phyloP scores from a whole-genome alignment of 2,113 vertebrate species.

The Myotis yumanensis region DNA sequence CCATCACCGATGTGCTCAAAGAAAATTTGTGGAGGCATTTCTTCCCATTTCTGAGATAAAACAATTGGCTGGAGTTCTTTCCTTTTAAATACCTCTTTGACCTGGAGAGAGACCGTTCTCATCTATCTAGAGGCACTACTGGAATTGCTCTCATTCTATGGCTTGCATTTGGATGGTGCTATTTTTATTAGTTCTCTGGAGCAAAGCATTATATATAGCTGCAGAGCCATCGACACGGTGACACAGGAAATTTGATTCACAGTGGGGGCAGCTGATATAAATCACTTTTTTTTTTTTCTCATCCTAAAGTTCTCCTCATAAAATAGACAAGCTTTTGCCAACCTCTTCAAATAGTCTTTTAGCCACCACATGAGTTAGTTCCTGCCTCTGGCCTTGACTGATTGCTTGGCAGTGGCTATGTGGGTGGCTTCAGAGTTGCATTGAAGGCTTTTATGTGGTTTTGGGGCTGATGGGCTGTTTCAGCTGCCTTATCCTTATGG shows the following conservation, averaged over 20 bases:
- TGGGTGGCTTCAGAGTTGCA: constrained; percentile 78
- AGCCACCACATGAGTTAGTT: constrained; percentile 71
- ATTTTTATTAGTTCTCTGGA: not conserved
- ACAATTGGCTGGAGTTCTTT: not conserved
- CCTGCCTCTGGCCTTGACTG: constrained; percentile 77
- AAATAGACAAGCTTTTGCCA: constrained; percentile 76
- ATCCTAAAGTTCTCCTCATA: constrained; percentile 71
- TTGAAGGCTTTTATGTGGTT: constrained; percentile 82
- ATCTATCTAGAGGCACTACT: not conserved
- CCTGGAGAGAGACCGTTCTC: not conserved
- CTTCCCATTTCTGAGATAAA: constrained; percentile 42
- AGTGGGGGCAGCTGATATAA: constrained; percentile 2
- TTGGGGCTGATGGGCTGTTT: constrained; percentile 78
- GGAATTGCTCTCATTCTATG: not conserved
- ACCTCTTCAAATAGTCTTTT: constrained; percentile 77
- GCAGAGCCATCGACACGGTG: not conserved
- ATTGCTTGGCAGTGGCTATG: constrained; percentile 71
- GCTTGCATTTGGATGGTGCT: not conserved
- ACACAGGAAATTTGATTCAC: constrained; percentile 39
- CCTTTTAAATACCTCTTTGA: constrained; percentile 44
- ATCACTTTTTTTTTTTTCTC: constrained; percentile 72
- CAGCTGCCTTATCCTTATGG: constrained; percentile 74
- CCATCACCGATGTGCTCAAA: not conserved
- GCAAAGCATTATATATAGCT: not conserved
- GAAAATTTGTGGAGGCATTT: not conserved